Evolutionary conservation across 2,113 vertebrate species (phyloP), one percentile per base, ranked within the genome.

Genomic region (Pomatostomus ruficeps): DNA sequence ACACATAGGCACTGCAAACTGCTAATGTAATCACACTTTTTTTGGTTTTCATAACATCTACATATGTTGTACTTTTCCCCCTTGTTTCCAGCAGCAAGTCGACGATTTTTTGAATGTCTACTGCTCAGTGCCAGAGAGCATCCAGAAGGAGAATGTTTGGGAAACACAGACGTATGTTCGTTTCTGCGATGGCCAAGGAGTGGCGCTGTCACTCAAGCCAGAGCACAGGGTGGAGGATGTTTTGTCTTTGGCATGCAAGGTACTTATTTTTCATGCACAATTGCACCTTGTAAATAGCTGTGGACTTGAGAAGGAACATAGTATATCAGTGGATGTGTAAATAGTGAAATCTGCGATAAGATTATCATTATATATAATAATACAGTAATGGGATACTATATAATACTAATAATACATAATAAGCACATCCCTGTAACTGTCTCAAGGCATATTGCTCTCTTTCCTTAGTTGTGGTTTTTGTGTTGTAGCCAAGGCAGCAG

Each of bases 221-320:
- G 98, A 99, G 48, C 98, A 99, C 96, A 98, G 95, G 21, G 98
- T 98, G 22, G 97, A 98, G 49, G 99, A 99, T 85, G 96, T 99
- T 92, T 96, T 99, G 94, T 95, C 97, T 51, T 87, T 98, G 89
- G 98, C 98, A 1, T 99, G 99, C 98, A 99, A 99, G 99, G 99
- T 99, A 97, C 66, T 62, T 6, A 23, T 4, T 90, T 86, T 57
- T 35, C 11, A 10, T n/a, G 18, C 31, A 38, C 14, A 20, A 19
- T 28, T 79, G 7, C 7, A n/a, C 17, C 65, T 79, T 29, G 12
- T 52, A 79, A 61, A 45, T 52, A 88, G 15, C 33, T 31, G 35
- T 62, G 46, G 57, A 7, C 35, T 66, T 72, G 13, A 82, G 75
- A 75, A 89, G 23, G 28, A 38, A 8, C 0, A 0, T 29, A 21